Conservation (phyloP, 64 coral and sea anemone genomes). For the Stylophora pistillata region DNA sequence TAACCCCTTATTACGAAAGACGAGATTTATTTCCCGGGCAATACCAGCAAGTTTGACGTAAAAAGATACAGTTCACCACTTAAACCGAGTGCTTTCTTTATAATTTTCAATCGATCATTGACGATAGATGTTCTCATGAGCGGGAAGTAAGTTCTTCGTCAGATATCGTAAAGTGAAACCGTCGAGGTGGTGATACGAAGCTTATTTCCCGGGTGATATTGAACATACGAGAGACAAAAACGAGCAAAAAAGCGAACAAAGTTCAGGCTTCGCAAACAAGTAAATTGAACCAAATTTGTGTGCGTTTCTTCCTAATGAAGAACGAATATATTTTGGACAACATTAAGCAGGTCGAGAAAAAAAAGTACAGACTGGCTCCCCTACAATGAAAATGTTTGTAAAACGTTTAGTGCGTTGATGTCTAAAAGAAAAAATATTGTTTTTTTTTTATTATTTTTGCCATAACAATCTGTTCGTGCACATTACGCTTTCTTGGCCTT, state of each 20-base stretch:
- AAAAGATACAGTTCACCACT: too few relatives aligned
- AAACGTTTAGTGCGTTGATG: neutral
- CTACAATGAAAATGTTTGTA: slow-evolving; percentile 19
- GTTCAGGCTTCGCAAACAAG: neutral
- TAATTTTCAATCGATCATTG: too few relatives aligned
- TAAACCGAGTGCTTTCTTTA: too few relatives aligned
- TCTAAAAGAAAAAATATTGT: neutral
- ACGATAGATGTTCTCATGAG: too few relatives aligned
- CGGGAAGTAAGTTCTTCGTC: too few relatives aligned
- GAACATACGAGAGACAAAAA: neutral
- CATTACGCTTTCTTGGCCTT: slow-evolving; percentile 1
- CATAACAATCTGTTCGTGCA: slow-evolving; percentile 3
- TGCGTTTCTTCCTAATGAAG: slow-evolving; percentile 4
- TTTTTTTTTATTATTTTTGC: neutral
- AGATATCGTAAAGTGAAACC: too few relatives aligned
- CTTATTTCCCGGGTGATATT: neutral
- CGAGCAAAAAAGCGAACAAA: neutral
- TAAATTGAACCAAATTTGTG: slow-evolving; percentile 3
- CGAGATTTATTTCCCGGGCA: neutral
- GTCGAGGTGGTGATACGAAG: too few relatives aligned
- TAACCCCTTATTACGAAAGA: neutral
- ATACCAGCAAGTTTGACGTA: too few relatives aligned
- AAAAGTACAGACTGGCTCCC: neutral
- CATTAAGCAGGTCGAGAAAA: neutral
- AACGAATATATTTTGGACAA: neutral